Base-by-base conservation (phyloP, 1,140 invertebrate genomes). In the Notospermus geniculatus region DNA sequence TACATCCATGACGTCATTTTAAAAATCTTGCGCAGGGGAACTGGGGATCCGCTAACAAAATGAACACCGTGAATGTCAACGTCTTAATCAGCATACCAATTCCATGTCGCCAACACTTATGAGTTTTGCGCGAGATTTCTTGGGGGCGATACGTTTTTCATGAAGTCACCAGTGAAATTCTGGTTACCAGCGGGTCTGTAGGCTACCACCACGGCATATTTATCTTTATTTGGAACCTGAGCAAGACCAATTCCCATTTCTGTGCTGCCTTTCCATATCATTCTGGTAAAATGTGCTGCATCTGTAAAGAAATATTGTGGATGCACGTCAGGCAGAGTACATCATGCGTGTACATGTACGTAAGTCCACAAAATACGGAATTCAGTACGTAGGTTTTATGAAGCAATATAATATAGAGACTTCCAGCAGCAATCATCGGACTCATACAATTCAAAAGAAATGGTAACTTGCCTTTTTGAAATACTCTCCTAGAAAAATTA, bases 261-360 rank as follows among this genome's bases (percentile, higher is more conserved):
- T n/a, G 59, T 63, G 19, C 60, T 59, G 4, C 53, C 63, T 60
- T 67, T 61, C 75, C 67, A 71, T 67, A 73, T 85, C 81, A 69
- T 55, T 29, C 67, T 65, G 13, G 60, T 69, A 43, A 65, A 69
- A 27, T 67, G 54, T 43, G 60, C 64, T 27, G 57, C 36, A 36
- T 52, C 68, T 69, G 52, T 46, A 29, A 27, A 23, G 23, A 22
- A 25, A 43, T 23, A 5, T 7, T 45, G 52, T 13, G 1, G 53
- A 1, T n/a, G 52, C 5, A n/a, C n/a, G n/a, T n/a, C n/a, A n/a
- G n/a, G n/a, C n/a, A n/a, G n/a, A n/a, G n/a, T n/a, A n/a, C n/a
- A n/a, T n/a, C n/a, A n/a, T 28, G 2, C 1, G 32, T 13, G 11
- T n/a, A n/a, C n/a, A n/a, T n/a, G n/a, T 22, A 19, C 9, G 11